These are phyloP conservation scores for Camelus dromedarius DNA, from an alignment of 2,113 vertebrate genomes.

Conservation along the genomic window DNA sequence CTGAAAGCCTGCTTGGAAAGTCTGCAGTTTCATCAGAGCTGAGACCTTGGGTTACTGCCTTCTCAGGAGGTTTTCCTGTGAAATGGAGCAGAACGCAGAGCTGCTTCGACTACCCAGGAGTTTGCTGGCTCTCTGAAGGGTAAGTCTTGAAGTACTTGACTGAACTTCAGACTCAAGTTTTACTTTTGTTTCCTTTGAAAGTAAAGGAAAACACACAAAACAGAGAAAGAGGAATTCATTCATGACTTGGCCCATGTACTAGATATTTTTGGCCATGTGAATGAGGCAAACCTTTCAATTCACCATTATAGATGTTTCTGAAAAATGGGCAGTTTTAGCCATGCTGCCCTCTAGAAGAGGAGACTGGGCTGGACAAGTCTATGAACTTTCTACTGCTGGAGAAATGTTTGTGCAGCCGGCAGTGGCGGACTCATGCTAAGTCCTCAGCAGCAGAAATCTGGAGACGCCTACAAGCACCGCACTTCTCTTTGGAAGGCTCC, in stretches of 20 bases:
- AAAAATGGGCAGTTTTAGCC: not conserved
- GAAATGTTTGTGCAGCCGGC: not conserved
- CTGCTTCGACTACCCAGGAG: not conserved
- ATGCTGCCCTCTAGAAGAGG: not conserved
- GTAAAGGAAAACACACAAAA: conserved; percentile 65
- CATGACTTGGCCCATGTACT: conserved; percentile 54
- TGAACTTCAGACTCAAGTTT: conserved; percentile 30
- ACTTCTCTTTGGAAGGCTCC: not conserved
- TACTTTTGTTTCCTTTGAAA: conserved; percentile 61
- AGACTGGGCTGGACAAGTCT: not conserved
- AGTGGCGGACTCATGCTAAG: not conserved
- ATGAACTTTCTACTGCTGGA: not conserved
- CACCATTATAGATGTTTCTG: conserved; percentile 23
- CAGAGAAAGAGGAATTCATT: conserved; percentile 73
- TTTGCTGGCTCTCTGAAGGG: not conserved
- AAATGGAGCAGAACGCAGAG: conserved; percentile 49
- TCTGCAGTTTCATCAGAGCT: not conserved
- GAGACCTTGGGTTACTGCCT: not conserved
- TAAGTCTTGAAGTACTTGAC: conserved; percentile 41
- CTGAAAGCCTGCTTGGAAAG: conserved; percentile 15
- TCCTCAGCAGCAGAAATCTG: not conserved
- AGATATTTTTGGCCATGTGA: conserved; percentile 62
- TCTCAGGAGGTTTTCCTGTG: conserved; percentile 35
- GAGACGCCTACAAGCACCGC: not conserved
- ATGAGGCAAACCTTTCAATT: conserved; percentile 50